Percentiles rank a stretch among this genome's conserved stretches.
Evolutionary conservation across 2,888 invertebrate species (phyloP).

Genomic region (Chelonus formosanus): DNA sequence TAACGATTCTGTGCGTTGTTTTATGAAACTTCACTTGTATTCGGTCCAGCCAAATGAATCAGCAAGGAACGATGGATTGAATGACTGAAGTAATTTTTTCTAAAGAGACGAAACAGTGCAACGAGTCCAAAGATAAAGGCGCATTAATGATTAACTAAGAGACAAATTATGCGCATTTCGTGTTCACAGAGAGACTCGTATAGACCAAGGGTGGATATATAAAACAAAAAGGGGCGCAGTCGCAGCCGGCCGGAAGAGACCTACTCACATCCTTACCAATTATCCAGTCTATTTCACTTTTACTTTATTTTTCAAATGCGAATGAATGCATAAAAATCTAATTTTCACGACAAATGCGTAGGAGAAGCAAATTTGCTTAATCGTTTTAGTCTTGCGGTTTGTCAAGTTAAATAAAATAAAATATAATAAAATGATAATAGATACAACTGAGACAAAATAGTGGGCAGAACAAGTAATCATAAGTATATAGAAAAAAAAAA

Average conservation of each 20-base stretch:
- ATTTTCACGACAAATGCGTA: constrained; percentile 26
- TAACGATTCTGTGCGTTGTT: too few species aligned
- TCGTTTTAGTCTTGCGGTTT: constrained; percentile 18
- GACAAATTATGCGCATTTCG: constrained; percentile 18
- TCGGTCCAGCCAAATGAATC: too few species aligned
- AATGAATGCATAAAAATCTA: constrained; percentile 47
- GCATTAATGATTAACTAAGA: constrained; percentile 14
- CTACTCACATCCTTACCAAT: constrained; percentile 33
- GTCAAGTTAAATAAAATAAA: constrained; percentile 19
- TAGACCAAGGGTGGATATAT: constrained; percentile 26
- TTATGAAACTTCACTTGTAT: too few species aligned
- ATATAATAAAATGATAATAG: background rate
- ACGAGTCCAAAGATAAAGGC: constrained; percentile 10
- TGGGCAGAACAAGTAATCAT: background rate
- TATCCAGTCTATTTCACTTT: constrained; percentile 33
- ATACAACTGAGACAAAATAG: background rate
- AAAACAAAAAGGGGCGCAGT: constrained; percentile 42
- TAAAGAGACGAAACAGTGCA: background rate
- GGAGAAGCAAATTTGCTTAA: constrained; percentile 32
- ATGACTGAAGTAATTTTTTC: too few species aligned
- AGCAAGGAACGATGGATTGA: too few species aligned
- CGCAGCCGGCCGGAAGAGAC: constrained; percentile 45
- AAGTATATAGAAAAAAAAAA: background rate
- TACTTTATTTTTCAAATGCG: constrained; percentile 35
- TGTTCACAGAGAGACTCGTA: background rate